Percentiles rank a stretch among this genome's conserved stretches.
Conservation (phyloP, 2,113 vertebrate genomes). For the Emydocephalus ijimae region DNA sequence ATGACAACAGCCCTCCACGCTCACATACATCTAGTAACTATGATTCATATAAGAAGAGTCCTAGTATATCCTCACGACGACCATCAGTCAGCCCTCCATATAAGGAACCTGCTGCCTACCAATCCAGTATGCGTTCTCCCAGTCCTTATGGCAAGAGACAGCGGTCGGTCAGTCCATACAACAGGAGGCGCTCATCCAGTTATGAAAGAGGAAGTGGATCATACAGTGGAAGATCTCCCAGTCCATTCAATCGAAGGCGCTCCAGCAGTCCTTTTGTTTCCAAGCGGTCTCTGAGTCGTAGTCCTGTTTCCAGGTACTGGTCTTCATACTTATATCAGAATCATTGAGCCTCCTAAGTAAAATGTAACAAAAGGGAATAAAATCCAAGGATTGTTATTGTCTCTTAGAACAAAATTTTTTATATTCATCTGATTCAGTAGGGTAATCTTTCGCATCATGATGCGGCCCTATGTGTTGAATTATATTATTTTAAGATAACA, state of each 20-base stretch:
- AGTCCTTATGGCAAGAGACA: constrained; percentile 82
- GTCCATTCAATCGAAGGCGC: constrained; percentile 79
- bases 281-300: constrained; percentile 90
- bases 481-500: neutral
- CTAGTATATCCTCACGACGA: constrained; percentile 67
- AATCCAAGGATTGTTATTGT: neutral
- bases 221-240: constrained; percentile 77
- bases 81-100: constrained; percentile 85
- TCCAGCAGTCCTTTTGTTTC: constrained; percentile 87
- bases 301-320: constrained; percentile 86
- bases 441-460: neutral
- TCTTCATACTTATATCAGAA: neutral
- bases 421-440: neutral
- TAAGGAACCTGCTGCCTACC: constrained; percentile 80
- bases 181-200: constrained; percentile 88
- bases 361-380: neutral
- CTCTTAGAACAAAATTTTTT: neutral
- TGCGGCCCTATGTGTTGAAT: neutral
- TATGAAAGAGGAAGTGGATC: constrained; percentile 90
- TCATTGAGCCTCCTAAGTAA: neutral
- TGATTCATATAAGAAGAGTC: constrained; percentile 74
- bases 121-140: constrained; percentile 71
- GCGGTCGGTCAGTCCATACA: constrained; percentile 84
- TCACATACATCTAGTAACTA: constrained; percentile 77
- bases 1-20: constrained; percentile 79